A percentile compares a stretch with the other conserved stretches of the same genome.
Evolutionary conservation across 2,888 invertebrate genomes (phyloP).

Genomic region (Sicus ferrugineus): DNA sequence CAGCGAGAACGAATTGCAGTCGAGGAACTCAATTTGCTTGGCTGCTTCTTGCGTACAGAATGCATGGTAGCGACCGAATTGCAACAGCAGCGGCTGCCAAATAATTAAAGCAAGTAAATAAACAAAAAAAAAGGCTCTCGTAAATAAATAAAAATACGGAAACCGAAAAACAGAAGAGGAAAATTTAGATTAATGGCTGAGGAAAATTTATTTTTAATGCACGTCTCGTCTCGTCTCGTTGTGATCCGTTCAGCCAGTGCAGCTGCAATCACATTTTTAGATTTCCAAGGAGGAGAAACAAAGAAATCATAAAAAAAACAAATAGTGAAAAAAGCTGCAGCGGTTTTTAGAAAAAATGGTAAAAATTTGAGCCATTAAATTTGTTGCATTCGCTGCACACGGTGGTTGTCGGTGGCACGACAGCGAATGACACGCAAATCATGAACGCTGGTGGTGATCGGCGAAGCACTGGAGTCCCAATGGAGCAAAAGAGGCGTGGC

Average conservation of each 20-base stretch:
- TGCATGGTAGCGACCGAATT: conserved; percentile 10
- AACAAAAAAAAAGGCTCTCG: too few species aligned
- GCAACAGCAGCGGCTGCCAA: neutral
- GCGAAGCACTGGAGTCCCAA: neutral
- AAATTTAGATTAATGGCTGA: conserved; percentile 50
- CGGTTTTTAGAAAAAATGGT: conserved; percentile 27
- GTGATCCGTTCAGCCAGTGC: conserved; percentile 2
- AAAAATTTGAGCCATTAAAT: conserved; percentile 49
- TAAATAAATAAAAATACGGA: conserved; percentile 33
- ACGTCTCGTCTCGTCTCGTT: neutral
- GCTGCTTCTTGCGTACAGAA: conserved; percentile 56
- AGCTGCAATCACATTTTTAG: conserved; percentile 16
- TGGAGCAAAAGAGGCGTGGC: neutral
- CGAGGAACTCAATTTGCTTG: conserved; percentile 43
- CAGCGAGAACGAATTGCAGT: too few species aligned
- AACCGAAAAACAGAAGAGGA: conserved; percentile 45
- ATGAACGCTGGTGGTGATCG: conserved; percentile 26
- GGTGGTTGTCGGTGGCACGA: conserved; percentile 2
- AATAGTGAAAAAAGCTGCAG: conserved; percentile 40
- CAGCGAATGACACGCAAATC: conserved; percentile 56
- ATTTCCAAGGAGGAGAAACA: neutral
- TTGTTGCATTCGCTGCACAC: conserved; percentile 58
- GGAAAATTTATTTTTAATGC: conserved; percentile 20
- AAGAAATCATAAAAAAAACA: neutral
- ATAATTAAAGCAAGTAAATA: conserved; percentile 20